Evolutionary conservation across 2,797 vertebrate species (phyloP), one percentile per base, ranked within the genome.

Genomic region (Rachycentron canadum): DNA sequence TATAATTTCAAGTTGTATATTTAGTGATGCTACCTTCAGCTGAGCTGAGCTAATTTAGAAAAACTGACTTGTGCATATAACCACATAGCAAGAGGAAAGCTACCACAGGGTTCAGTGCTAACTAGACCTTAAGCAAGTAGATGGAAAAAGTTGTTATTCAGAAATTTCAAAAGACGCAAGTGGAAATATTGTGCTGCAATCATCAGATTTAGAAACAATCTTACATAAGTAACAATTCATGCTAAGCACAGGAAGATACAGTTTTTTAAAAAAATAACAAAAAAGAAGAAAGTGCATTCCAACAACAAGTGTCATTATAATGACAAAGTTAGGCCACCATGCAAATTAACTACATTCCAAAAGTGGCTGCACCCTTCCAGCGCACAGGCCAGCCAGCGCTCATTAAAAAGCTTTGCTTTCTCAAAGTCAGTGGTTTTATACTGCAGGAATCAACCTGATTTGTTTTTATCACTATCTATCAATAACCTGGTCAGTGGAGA

Each of bases 201-300:
- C 79, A 88, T 86, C 40, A 64, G 61, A 36, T 87, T 86, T 41
- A 56, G 43, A 77, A 89, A 91, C 72, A 73, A 72, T 71, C 69
- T 73, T 75, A 89, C 70, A 81, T 65, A 74, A 89, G 71, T 80
- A 91, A 92, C 72, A 86, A 87, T 86, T 88, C 87, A 91, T 87
- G 84, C 88, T 79, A 90, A 92, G 86, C 85, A 91, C 79, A 88
- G 55, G 71, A 79, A 88, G 56, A 41, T 84, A 87, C 9, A 89
- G 56, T n/a, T n/a, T n/a, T n/a, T n/a, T 75, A 30, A 74, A 74
- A 82, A 76, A 68, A 32, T 32, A 32, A 32, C 21, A 75, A 72
- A 78, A 69, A 60, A 81, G 8, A 85, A 85, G 58, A 91, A 92
- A 89, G 90, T 94, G 91, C 91, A 92, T 91, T 92, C 88, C 75